Percentiles rank a stretch among this genome's conserved stretches.
These are phyloP conservation scores for Leguminivora glycinivorella DNA, from an alignment of 1,140 invertebrate species.

Conservation along the genomic window DNA sequence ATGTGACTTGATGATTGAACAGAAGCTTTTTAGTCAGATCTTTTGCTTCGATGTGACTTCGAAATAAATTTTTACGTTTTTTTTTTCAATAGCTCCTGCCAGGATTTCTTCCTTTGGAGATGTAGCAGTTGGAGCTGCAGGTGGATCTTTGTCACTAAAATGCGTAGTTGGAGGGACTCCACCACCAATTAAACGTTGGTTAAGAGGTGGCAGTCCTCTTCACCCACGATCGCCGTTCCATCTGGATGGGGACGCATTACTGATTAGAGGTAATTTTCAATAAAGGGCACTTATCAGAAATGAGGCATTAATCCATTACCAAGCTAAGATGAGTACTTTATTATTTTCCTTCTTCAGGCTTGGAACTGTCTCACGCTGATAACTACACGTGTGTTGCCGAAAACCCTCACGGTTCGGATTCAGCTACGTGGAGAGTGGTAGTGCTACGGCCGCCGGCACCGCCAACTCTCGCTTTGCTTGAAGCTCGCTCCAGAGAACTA, in stretches of 20 bases:
- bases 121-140: conserved; percentile 61
- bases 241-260: conserved; percentile 80
- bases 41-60: no score
- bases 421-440: conserved; percentile 87
- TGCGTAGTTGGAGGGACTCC: conserved; percentile 84
- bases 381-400: conserved; percentile 93
- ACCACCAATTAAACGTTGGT: conserved; percentile 83
- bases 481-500: conserved; percentile 81
- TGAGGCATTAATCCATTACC: background rate
- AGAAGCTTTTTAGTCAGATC: no score
- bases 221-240: conserved; percentile 82
- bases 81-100: conserved; percentile 60
- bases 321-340: background rate
- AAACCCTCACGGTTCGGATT: conserved; percentile 91
- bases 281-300: background rate
- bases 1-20: no score
- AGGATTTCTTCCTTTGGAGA: conserved; percentile 77
- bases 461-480: conserved; percentile 82
- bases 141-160: conserved; percentile 73
- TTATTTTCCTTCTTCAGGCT: conserved; percentile 47
- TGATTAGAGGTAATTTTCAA: conserved; percentile 79
- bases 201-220: conserved; percentile 80
- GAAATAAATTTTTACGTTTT: background rate
- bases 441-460: conserved; percentile 87
- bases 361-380: conserved; percentile 84